Percentiles rank a stretch among this genome's conserved stretches.
phyloP scores from a whole-genome alignment of 2,888 invertebrate genomes.

The Microchrysa polita region DNA sequence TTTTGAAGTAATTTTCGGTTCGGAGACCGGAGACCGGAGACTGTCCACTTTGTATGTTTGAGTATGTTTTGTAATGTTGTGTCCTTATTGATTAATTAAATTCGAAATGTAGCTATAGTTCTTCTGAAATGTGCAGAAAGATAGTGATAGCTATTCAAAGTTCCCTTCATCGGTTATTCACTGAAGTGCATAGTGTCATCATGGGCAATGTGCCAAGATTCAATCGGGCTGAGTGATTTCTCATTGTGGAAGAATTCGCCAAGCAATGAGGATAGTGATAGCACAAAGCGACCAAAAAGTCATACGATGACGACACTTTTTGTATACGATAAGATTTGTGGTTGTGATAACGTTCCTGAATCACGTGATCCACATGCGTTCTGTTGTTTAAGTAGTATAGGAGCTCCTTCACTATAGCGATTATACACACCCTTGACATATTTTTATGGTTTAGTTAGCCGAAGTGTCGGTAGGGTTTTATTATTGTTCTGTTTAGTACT shows the following conservation, averaged over 20 bases:
- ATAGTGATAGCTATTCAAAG: not conserved
- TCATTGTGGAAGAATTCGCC: slow-evolving; percentile 20
- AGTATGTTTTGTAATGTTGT: not conserved
- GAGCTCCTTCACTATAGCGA: not conserved
- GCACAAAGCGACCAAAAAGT: not conserved
- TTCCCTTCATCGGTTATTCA: not conserved
- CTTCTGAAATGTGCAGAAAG: not conserved
- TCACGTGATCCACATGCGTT: slow-evolving; percentile 13
- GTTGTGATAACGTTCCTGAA: slow-evolving; percentile 15
- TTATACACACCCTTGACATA: not conserved
- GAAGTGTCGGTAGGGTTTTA: no score
- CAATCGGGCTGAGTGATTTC: slow-evolving; percentile 15
- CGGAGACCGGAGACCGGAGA: not conserved
- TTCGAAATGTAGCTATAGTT: no score
- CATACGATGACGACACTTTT: not conserved
- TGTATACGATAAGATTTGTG: not conserved
- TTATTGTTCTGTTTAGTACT: no score
- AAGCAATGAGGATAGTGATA: not conserved
- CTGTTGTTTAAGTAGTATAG: no score
- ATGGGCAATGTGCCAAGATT: slow-evolving; percentile 36
- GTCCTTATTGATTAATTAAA: not conserved
- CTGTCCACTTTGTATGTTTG: not conserved
- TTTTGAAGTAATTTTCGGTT: not conserved
- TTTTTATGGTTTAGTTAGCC: not conserved
- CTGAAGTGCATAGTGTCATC: slow-evolving; percentile 12